Conservation (phyloP, 1,140 invertebrate genomes). For the Zaprionus ghesquierei region DNA sequence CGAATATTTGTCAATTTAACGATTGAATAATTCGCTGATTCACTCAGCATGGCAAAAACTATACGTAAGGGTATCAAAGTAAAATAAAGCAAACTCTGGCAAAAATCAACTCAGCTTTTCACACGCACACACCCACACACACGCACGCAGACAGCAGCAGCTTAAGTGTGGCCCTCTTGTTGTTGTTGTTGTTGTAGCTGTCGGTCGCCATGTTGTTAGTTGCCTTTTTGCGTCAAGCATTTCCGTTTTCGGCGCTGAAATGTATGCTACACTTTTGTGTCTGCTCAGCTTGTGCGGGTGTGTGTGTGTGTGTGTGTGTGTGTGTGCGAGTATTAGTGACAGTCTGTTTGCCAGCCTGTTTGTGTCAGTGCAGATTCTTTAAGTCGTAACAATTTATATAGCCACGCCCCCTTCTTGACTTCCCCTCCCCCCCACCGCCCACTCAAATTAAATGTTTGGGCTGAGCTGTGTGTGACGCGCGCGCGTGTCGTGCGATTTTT, state of each 20-base stretch:
- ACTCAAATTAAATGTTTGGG: slow-evolving; percentile 31
- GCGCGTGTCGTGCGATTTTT: slow-evolving; percentile 65
- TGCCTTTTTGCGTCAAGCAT: slow-evolving; percentile 54
- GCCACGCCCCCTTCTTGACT: slow-evolving; percentile 22
- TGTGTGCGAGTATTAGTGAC: slow-evolving; percentile 6
- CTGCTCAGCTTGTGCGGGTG: neutral
- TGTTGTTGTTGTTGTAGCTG: slow-evolving; percentile 40
- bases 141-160: slow-evolving; percentile 10
- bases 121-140: slow-evolving; percentile 35
- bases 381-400: slow-evolving; percentile 64
- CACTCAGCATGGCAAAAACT: neutral
- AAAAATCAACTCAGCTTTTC: slow-evolving; percentile 38
- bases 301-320: slow-evolving; percentile 13
- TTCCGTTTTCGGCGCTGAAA: slow-evolving; percentile 67
- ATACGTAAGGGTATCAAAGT: slow-evolving; percentile 1
- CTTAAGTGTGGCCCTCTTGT: slow-evolving; percentile 11
- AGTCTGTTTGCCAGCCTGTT: slow-evolving; percentile 30
- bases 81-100: slow-evolving; percentile 17
- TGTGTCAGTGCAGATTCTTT: slow-evolving; percentile 63
- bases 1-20: neutral
- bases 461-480: slow-evolving; percentile 58
- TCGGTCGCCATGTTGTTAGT: slow-evolving; percentile 38
- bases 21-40: neutral
- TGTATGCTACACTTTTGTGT: slow-evolving; percentile 59
- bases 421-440: too few species aligned